Conservation (phyloP, 2,113 vertebrate genomes). For the Dinomys branickii region DNA sequence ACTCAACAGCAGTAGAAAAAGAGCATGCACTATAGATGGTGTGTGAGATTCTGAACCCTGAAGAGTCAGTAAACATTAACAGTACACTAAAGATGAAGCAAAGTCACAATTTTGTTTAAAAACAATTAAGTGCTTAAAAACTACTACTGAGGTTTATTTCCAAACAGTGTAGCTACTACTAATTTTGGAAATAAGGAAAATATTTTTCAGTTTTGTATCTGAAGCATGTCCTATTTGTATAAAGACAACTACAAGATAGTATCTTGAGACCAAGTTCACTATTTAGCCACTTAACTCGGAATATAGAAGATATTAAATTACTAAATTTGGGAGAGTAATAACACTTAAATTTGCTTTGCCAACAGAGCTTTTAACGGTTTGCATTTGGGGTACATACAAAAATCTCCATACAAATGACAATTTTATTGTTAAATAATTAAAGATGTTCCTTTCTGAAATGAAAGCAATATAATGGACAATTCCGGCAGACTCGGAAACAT, state of each 20-base stretch:
- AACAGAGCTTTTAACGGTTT: neutral
- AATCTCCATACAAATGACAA: conserved; percentile 29
- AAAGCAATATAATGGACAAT: conserved; percentile 41
- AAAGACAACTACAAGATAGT: conserved; percentile 7
- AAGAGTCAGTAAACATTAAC: neutral
- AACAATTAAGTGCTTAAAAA: conserved; percentile 33
- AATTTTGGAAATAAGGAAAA: conserved; percentile 41
- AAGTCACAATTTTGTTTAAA: neutral
- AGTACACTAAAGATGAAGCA: neutral
- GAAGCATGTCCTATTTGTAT: conserved; percentile 38
- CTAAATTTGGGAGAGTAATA: conserved; percentile 15
- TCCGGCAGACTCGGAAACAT: conserved; percentile 17
- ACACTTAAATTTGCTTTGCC: conserved; percentile 24
- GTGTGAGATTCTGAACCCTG: neutral
- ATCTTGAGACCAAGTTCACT: conserved; percentile 2
- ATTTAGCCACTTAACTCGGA: neutral
- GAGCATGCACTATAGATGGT: neutral
- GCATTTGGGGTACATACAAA: neutral
- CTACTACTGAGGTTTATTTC: conserved; percentile 29
- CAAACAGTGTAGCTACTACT: conserved; percentile 14
- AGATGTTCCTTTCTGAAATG: conserved; percentile 71
- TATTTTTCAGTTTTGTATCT: conserved; percentile 3
- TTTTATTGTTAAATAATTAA: conserved; percentile 34
- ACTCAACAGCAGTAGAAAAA: neutral
- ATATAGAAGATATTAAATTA: neutral